phyloP scores from a whole-genome alignment of 2,113 vertebrate genomes.

The Equus przewalskii region DNA sequence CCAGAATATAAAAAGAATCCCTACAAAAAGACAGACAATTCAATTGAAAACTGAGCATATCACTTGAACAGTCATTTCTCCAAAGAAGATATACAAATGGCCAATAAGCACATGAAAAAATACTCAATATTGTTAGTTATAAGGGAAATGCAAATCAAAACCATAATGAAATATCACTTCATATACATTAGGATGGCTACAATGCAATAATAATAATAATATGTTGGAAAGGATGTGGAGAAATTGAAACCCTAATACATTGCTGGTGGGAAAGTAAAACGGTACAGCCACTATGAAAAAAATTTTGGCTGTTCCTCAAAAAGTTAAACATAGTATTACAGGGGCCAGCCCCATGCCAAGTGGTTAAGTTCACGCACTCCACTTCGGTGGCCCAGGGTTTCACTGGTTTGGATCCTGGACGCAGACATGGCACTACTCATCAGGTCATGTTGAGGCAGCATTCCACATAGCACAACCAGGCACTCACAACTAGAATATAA shows the following conservation, averaged over 20 bases:
- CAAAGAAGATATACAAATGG: not conserved
- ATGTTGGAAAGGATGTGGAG: not conserved
- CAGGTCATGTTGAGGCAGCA: too few relatives aligned
- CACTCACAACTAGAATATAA: too few relatives aligned
- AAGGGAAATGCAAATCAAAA: not conserved
- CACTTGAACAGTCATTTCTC: not conserved
- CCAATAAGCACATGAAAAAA: not conserved
- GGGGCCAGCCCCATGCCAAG: too few relatives aligned
- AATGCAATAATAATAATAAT: not conserved
- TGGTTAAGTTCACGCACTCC: too few relatives aligned
- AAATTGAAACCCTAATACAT: not conserved
- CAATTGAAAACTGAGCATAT: not conserved
- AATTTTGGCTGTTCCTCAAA: not conserved
- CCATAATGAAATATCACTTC: not conserved
- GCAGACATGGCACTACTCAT: too few relatives aligned
- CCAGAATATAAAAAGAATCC: not conserved
- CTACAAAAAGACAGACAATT: not conserved
- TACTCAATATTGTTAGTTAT: not conserved
- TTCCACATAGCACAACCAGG: too few relatives aligned
- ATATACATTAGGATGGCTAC: not conserved
- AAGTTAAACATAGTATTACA: not conserved
- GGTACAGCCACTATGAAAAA: not conserved
- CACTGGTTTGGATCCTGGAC: too few relatives aligned
- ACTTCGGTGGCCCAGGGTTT: too few relatives aligned
- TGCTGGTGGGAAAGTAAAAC: not conserved